Percentiles rank a stretch among this genome's conserved stretches.
Evolutionary conservation across 2,888 invertebrate genomes (phyloP).

Genomic region (Spisula subtruncata): DNA sequence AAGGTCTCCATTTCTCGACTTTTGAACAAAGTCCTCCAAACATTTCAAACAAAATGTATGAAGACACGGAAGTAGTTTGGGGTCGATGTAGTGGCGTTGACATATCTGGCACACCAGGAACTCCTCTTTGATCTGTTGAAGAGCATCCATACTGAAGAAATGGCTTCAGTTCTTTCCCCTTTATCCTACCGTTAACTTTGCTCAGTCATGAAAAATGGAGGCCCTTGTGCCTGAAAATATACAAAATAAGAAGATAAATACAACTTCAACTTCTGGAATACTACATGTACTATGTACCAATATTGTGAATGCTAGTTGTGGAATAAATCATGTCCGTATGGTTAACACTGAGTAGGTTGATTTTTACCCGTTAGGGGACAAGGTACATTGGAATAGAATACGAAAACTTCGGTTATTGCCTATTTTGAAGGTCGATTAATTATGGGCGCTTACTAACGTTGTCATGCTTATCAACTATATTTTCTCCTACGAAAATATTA

Average conservation of each 20-base stretch:
- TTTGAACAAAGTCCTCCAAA: conserved; percentile 64
- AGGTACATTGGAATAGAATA: too few species aligned
- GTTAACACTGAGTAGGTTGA: too few species aligned
- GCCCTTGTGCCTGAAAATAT: conserved; percentile 12
- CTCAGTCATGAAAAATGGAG: conserved; percentile 31
- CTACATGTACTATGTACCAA: too few species aligned
- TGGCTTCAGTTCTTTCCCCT: conserved; percentile 9
- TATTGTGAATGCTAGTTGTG: too few species aligned
- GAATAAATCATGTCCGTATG: too few species aligned
- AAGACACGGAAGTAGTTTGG: conserved; percentile 75
- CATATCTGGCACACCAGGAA: conserved; percentile 77
- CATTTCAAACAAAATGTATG: conserved; percentile 75
- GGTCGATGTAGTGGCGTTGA: conserved; percentile 67
- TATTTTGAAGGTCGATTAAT: too few species aligned
- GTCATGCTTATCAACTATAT: too few species aligned
- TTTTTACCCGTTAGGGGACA: too few species aligned
- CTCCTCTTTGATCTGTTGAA: conserved; percentile 75
- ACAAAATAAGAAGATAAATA: background rate
- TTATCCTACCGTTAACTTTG: conserved; percentile 7
- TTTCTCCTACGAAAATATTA: too few species aligned
- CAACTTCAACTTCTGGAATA: too few species aligned
- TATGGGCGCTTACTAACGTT: too few species aligned
- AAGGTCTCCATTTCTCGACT: conserved; percentile 28
- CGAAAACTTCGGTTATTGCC: too few species aligned
- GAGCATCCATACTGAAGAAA: conserved; percentile 67